phyloP scores from a whole-genome alignment of 2,888 invertebrate genomes.

The Tryphoninae sp. region DNA sequence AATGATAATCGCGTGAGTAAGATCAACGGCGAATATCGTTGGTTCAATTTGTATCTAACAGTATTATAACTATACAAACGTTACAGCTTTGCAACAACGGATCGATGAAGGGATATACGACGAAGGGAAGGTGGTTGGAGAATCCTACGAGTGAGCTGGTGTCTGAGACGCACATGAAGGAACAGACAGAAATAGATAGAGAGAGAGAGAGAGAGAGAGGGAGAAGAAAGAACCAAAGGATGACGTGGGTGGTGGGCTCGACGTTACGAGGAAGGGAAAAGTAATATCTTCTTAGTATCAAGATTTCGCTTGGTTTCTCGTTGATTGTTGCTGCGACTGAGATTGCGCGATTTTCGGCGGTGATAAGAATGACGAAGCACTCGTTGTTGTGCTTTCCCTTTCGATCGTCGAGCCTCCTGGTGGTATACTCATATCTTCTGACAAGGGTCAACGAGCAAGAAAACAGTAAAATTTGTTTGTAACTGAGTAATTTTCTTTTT shows the following conservation, averaged over 20 bases:
- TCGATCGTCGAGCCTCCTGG: conserved; percentile 21
- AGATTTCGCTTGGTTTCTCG: conserved; percentile 50
- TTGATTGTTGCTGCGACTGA: conserved; percentile 34
- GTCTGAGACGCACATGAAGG: conserved; percentile 1
- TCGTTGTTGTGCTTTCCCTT: conserved; percentile 28
- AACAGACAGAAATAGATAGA: background rate
- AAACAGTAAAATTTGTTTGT: background rate
- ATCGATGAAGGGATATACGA: background rate
- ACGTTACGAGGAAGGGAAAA: conserved; percentile 19
- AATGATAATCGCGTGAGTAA: background rate
- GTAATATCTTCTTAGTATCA: conserved; percentile 49
- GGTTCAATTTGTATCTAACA: background rate
- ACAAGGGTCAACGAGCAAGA: background rate
- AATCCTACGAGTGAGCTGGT: background rate
- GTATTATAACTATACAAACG: background rate
- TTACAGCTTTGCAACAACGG: background rate
- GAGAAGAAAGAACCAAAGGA: conserved; percentile 25
- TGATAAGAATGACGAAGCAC: conserved; percentile 34
- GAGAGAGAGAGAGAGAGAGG: background rate
- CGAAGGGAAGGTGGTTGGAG: background rate
- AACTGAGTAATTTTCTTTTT: background rate
- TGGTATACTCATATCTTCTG: conserved; percentile 35
- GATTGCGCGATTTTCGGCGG: conserved; percentile 37
- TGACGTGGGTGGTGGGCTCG: conserved; percentile 12
- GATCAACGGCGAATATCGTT: background rate